Percentiles rank a stretch among this genome's conserved stretches.
Conservation (phyloP, 2,113 vertebrate species). For the Erythrolamprus reginae region DNA sequence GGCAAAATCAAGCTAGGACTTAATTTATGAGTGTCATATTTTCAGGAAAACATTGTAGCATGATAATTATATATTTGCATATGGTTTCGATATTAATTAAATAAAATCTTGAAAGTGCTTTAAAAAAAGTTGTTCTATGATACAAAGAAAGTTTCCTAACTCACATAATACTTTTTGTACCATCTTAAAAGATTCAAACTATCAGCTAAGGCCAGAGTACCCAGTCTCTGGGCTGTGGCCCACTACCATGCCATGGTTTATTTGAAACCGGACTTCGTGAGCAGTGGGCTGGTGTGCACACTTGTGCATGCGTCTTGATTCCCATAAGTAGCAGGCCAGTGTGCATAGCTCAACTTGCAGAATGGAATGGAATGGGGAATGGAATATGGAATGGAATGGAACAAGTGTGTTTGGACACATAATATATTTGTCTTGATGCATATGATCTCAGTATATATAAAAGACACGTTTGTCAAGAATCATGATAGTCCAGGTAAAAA, state of each 20-base stretch:
- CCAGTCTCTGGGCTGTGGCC: neutral
- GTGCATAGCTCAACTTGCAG: too few relatives aligned
- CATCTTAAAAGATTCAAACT: neutral
- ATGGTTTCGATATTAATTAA: conserved; percentile 32
- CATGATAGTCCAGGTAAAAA: too few relatives aligned
- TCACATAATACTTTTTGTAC: conserved; percentile 2
- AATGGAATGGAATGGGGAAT: too few relatives aligned
- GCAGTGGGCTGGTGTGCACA: neutral
- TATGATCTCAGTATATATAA: too few relatives aligned
- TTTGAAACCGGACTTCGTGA: neutral
- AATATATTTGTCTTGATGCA: too few relatives aligned
- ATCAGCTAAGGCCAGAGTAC: neutral
- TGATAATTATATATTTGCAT: conserved; percentile 34
- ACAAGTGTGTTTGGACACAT: too few relatives aligned
- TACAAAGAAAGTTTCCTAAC: conserved; percentile 5
- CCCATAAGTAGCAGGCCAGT: neutral
- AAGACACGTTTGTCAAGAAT: too few relatives aligned
- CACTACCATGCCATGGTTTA: neutral
- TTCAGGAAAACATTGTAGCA: neutral
- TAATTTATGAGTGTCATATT: too few relatives aligned
- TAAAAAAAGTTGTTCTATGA: neutral
- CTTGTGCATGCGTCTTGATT: neutral
- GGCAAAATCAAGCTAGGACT: too few relatives aligned
- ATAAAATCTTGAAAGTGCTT: conserved; percentile 15
- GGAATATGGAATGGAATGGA: too few relatives aligned